phyloP scores from a whole-genome alignment of 2,113 vertebrate species.

The Sorex fumeus region DNA sequence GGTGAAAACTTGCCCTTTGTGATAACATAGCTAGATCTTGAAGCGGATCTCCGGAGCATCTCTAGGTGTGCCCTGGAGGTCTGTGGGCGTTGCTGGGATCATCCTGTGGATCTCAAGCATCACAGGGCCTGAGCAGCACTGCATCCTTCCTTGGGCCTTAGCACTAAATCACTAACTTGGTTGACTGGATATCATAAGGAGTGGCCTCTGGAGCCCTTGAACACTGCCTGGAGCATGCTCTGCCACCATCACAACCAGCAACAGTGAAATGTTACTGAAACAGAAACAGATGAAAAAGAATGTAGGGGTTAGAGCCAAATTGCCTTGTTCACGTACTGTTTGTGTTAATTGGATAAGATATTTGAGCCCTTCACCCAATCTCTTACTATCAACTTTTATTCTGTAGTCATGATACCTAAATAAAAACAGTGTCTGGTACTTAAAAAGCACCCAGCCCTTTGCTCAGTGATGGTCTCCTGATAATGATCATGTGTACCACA shows the following conservation, averaged over 20 bases:
- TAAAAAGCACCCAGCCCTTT: neutral
- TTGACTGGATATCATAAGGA: too few species aligned
- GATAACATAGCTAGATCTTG: neutral
- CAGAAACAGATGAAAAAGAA: slow-evolving; percentile 1
- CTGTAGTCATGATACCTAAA: neutral
- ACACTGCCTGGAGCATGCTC: too few species aligned
- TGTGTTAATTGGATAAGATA: slow-evolving; percentile 34
- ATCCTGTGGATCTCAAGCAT: too few species aligned
- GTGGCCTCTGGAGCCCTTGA: too few species aligned
- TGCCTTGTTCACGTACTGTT: neutral
- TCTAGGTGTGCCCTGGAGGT: too few species aligned
- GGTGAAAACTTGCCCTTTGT: neutral
- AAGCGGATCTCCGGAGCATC: neutral
- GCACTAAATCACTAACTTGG: too few species aligned
- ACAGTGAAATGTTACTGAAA: neutral
- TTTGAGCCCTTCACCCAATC: neutral
- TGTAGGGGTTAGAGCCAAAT: neutral
- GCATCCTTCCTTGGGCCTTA: too few species aligned
- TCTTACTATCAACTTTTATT: neutral
- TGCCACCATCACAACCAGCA: neutral
- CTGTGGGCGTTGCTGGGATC: too few species aligned
- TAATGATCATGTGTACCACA: neutral
- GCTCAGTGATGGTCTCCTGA: neutral
- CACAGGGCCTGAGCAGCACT: too few species aligned
- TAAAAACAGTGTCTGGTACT: neutral